phyloP scores from a whole-genome alignment of 2,797 vertebrate genomes.

The Rachycentron canadum region DNA sequence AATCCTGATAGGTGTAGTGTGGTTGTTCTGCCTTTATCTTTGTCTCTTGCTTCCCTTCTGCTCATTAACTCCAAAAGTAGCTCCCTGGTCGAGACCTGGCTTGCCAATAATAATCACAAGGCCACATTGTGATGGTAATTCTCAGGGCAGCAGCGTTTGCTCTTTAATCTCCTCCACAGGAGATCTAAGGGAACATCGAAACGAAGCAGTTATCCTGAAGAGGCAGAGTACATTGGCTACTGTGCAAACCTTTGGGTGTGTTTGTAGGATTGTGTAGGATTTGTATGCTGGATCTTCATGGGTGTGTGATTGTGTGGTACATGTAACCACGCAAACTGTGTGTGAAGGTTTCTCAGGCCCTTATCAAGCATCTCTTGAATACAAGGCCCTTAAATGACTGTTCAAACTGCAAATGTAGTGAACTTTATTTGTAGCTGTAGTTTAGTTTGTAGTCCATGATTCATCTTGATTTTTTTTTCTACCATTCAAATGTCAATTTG shows the following conservation, averaged over 20 bases:
- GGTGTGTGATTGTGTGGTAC: neutral
- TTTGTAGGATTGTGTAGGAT: neutral
- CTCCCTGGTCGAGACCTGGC: conserved; percentile 35
- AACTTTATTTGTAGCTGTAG: neutral
- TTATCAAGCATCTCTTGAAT: neutral
- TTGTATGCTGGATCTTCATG: neutral
- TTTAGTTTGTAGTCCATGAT: too few species aligned
- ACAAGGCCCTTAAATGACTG: conserved; percentile 13
- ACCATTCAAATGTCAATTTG: too few species aligned
- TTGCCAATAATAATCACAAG: conserved; percentile 55
- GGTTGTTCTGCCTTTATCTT: conserved; percentile 24
- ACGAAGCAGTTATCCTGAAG: conserved; percentile 14
- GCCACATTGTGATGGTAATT: conserved; percentile 66
- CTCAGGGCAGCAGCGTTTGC: conserved; percentile 40
- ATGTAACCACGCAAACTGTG: neutral
- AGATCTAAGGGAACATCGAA: conserved; percentile 34
- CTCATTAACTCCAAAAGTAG: conserved; percentile 57
- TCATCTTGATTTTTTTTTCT: neutral
- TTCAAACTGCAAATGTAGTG: conserved; percentile 3
- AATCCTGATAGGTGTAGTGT: conserved; percentile 32
- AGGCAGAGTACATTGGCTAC: neutral
- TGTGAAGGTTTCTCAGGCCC: conserved; percentile 7
- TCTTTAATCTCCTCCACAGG: conserved; percentile 61
- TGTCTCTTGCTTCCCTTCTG: conserved; percentile 11
- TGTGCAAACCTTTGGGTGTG: conserved; percentile 8